Percentiles rank a stretch among this genome's conserved stretches.
These are phyloP conservation scores for Lanistes nyassanus DNA, from an alignment of 1,140 invertebrate species.

Conservation along the genomic window DNA sequence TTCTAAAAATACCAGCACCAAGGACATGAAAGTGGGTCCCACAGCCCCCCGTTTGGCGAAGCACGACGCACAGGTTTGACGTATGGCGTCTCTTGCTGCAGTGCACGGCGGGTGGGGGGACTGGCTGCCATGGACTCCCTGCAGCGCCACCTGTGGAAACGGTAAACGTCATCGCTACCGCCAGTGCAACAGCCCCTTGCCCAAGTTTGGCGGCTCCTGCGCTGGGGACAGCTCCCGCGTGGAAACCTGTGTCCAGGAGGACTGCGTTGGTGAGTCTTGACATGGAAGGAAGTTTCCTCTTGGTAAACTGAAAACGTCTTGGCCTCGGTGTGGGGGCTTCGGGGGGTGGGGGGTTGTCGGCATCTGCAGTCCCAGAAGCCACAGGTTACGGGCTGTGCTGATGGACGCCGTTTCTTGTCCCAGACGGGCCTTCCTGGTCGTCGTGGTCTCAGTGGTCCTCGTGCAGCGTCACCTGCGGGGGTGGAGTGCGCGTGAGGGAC, in stretches of 20 bases:
- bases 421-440: conserved; percentile 35
- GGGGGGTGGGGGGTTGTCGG: too few species aligned
- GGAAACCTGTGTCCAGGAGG: conserved; percentile 17
- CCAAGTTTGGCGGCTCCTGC: conserved; percentile 77
- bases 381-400: too few species aligned
- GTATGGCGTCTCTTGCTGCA: conserved; percentile 10
- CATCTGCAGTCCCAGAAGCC: too few species aligned
- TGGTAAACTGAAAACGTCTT: too few species aligned
- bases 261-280: conserved; percentile 26
- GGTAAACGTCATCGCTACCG: conserved; percentile 66
- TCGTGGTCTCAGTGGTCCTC: conserved; percentile 43
- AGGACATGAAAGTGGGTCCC: too few species aligned
- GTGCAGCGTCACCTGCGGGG: conserved; percentile 71
- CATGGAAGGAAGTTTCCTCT: too few species aligned
- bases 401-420: too few species aligned
- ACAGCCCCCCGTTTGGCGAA: too few species aligned
- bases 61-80: too few species aligned
- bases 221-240: conserved; percentile 17
- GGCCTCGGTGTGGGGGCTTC: too few species aligned
- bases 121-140: conserved; percentile 48
- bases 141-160: conserved; percentile 71
- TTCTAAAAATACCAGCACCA: too few species aligned
- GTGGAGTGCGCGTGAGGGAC: conserved; percentile 68
- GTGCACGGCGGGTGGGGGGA: conserved; percentile 39
- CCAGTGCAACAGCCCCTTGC: conserved; percentile 65